These are phyloP conservation scores for Drosophila miranda DNA, from an alignment of 1,140 invertebrate species.

Conservation along the genomic window DNA sequence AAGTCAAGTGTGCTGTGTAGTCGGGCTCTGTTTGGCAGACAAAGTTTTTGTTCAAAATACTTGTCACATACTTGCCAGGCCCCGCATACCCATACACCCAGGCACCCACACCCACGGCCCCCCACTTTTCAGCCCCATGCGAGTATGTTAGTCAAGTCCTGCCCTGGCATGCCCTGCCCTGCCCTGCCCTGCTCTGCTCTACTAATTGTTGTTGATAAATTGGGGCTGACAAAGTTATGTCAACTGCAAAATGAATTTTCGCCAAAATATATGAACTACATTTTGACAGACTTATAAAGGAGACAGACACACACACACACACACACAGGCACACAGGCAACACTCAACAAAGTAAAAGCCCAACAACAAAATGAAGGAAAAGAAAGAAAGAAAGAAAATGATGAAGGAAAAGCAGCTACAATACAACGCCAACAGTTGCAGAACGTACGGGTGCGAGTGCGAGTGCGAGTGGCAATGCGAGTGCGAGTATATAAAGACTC, in stretches of 20 bases:
- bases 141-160: constrained; percentile 37
- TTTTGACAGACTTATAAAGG: constrained; percentile 79
- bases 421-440: constrained; percentile 3
- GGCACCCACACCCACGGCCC: constrained; percentile 2
- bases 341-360: constrained; percentile 47
- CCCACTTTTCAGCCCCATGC: constrained; percentile 8
- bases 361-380: constrained; percentile 54
- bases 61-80: constrained; percentile 75
- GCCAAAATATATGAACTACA: constrained; percentile 79
- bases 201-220: constrained; percentile 81
- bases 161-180: not conserved
- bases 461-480: too few species aligned
- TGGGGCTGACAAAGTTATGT: constrained; percentile 79
- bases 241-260: constrained; percentile 80
- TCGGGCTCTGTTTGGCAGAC: constrained; percentile 47
- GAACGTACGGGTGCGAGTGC: not conserved
- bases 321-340: constrained; percentile 8
- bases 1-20: constrained; percentile 53
- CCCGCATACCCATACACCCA: constrained; percentile 35
- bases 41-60: constrained; percentile 77
- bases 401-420: constrained; percentile 42
- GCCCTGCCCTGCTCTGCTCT: constrained; percentile 57
- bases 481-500: constrained; percentile 3
- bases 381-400: constrained; percentile 32
- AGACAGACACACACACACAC: constrained; percentile 42